phyloP scores from a whole-genome alignment of 2,888 invertebrate genomes.

The Eupithecia exiguata region DNA sequence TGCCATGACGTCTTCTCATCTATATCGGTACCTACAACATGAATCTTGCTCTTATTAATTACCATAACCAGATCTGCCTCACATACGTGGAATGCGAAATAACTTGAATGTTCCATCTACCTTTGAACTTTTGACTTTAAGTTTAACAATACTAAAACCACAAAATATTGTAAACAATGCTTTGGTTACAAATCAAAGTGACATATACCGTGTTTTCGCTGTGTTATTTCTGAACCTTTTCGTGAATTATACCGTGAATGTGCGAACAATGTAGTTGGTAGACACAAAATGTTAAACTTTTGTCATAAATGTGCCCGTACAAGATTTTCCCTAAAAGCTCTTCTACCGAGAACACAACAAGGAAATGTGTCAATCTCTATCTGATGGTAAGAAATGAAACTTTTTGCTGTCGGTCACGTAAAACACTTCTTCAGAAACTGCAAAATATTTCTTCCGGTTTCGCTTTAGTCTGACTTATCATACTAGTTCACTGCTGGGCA shows the following conservation, averaged over 20 bases:
- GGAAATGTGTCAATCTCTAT: slow-evolving; percentile 28
- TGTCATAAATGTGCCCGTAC: slow-evolving; percentile 12
- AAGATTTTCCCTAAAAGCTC: slow-evolving; percentile 33
- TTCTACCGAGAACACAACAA: slow-evolving; percentile 28
- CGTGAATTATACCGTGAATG: background rate
- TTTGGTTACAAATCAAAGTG: background rate
- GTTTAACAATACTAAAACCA: background rate
- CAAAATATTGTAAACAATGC: background rate
- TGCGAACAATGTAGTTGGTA: background rate
- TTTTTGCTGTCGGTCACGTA: slow-evolving; percentile 7
- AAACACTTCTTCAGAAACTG: background rate
- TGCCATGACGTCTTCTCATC: background rate
- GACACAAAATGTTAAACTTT: slow-evolving; percentile 5
- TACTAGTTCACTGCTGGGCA: background rate
- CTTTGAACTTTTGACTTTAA: slow-evolving; percentile 1
- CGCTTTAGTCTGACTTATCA: background rate
- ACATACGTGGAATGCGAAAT: background rate
- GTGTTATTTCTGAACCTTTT: background rate
- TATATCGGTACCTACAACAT: background rate
- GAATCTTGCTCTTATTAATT: slow-evolving; percentile 11
- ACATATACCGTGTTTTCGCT: background rate
- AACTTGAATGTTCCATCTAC: background rate
- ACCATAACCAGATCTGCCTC: slow-evolving; percentile 4
- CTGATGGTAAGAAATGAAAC: slow-evolving; percentile 9
- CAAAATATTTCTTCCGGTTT: background rate